Evolutionary conservation across 2,888 invertebrate genomes (phyloP).

Genomic region (Lacanobia oleracea): DNA sequence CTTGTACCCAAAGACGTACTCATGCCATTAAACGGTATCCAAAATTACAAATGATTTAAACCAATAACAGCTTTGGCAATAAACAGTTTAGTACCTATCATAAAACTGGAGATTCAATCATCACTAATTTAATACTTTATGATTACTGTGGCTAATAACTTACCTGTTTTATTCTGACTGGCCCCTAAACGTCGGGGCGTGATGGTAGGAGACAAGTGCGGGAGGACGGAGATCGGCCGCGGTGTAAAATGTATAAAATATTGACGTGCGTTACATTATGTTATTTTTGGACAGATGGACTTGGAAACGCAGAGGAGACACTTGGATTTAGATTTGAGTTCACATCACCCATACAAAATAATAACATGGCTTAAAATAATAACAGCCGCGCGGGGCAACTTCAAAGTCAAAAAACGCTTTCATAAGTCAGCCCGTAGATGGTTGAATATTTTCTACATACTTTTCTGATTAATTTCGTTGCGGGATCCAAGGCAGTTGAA

Average conservation of each 20-base stretch:
- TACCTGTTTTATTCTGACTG: slow-evolving; percentile 63
- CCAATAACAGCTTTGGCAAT: slow-evolving; percentile 46
- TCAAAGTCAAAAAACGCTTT: too few species aligned
- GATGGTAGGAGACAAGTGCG: slow-evolving; percentile 61
- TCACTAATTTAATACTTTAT: slow-evolving; percentile 62
- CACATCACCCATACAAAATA: neutral
- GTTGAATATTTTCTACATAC: too few species aligned
- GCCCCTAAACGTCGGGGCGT: slow-evolving; percentile 62
- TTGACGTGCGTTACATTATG: slow-evolving; percentile 72
- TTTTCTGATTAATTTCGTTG: too few species aligned
- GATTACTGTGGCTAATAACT: slow-evolving; percentile 44
- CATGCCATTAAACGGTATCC: slow-evolving; percentile 35
- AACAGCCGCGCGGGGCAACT: too few species aligned
- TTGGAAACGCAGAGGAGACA: slow-evolving; percentile 67
- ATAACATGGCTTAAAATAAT: too few species aligned
- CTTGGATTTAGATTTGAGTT: neutral
- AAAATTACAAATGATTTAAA: slow-evolving; percentile 62
- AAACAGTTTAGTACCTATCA: slow-evolving; percentile 56
- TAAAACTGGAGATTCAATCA: slow-evolving; percentile 59
- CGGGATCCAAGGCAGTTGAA: too few species aligned
- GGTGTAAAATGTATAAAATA: slow-evolving; percentile 84
- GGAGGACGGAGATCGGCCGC: slow-evolving; percentile 65
- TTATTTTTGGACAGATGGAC: slow-evolving; percentile 79
- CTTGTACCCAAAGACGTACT: slow-evolving; percentile 34
- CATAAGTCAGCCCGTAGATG: too few species aligned